Conservation (phyloP, 2,888 invertebrate species). For the Plebejus melissa region DNA sequence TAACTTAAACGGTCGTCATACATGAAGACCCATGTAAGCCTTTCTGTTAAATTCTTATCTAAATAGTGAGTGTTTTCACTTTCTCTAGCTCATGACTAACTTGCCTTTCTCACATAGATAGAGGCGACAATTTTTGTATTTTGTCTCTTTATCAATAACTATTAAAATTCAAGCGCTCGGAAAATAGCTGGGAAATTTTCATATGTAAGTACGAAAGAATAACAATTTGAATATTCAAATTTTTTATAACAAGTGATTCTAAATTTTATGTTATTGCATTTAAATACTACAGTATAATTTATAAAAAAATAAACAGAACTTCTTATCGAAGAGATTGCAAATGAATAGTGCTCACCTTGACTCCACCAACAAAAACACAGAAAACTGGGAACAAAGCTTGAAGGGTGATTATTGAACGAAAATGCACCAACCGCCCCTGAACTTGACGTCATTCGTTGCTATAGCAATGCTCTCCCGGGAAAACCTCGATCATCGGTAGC, state of each 20-base stretch:
- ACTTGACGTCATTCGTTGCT: conserved; percentile 74
- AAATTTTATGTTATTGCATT: background rate
- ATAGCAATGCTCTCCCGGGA: conserved; percentile 63
- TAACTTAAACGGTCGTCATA: background rate
- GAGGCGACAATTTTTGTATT: background rate
- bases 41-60: background rate
- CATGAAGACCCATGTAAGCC: background rate
- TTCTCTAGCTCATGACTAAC: background rate
- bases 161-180: background rate
- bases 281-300: background rate
- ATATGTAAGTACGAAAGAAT: background rate
- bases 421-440: conserved; percentile 75
- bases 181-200: background rate
- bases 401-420: conserved; percentile 66
- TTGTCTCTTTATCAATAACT: background rate
- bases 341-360: conserved; percentile 35
- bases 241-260: background rate
- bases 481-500: conserved; percentile 48
- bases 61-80: background rate
- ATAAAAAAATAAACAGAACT: background rate
- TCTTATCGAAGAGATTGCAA: conserved; percentile 23
- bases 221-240: background rate
- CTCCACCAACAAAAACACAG: conserved; percentile 37
- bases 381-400: conserved; percentile 41
- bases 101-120: background rate